Evolutionary conservation across 2,888 invertebrate genomes (phyloP).

Genomic region (Zonitis immaculata): DNA sequence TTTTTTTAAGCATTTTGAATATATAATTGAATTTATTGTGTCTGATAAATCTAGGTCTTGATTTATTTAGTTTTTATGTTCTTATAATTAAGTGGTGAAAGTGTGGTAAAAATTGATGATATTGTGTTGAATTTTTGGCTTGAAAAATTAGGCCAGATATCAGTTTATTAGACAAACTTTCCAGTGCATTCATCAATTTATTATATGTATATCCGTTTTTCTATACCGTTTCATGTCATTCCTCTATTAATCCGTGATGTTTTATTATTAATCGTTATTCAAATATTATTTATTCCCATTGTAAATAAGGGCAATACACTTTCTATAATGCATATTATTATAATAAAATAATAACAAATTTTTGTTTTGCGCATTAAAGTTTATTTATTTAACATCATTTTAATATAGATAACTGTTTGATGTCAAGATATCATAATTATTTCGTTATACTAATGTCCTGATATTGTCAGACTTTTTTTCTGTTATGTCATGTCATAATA

Average conservation of each 20-base stretch:
- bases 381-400: too few relatives aligned
- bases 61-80: not conserved
- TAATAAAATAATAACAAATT: too few relatives aligned
- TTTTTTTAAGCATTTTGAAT: not conserved
- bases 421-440: too few relatives aligned
- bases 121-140: not conserved
- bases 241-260: not conserved
- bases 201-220: not conserved
- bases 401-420: too few relatives aligned
- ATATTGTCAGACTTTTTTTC: too few relatives aligned
- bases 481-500: too few relatives aligned
- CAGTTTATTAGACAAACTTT: conserved; percentile 13
- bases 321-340: too few relatives aligned
- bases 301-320: not conserved
- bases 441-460: too few relatives aligned
- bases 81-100: not conserved
- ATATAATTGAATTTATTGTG: not conserved
- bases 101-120: not conserved
- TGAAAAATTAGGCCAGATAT: conserved; percentile 12
- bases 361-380: too few relatives aligned
- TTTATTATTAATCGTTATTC: not conserved
- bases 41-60: not conserved
- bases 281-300: not conserved
- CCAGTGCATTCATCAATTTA: conserved; percentile 10
- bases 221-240: not conserved